Conservation (phyloP, 2,113 vertebrate species). For the Scomber japonicus region DNA sequence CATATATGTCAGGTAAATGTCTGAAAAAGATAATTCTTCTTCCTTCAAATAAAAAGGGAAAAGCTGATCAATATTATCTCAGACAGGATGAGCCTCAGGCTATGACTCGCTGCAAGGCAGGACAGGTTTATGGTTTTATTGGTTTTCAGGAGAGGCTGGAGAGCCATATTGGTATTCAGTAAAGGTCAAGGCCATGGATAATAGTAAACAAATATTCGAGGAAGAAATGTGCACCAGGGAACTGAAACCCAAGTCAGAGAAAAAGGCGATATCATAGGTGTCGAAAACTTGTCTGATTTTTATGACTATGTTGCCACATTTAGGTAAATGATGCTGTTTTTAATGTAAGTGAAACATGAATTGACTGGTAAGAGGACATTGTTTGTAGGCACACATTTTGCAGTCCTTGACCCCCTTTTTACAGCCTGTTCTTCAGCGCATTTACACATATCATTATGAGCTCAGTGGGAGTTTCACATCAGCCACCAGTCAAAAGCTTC, state of each 20-base stretch:
- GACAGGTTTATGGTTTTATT: slow-evolving; percentile 21
- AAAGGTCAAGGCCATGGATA: slow-evolving; percentile 33
- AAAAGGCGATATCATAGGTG: not conserved
- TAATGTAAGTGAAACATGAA: not conserved
- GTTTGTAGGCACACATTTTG: not conserved
- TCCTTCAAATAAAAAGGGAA: not conserved
- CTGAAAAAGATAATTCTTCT: not conserved
- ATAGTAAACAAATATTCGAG: not conserved
- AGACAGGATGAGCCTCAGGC: not conserved
- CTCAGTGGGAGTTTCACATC: slow-evolving; percentile 12
- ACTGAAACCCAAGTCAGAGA: not conserved
- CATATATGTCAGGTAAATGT: not conserved
- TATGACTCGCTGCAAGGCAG: not conserved
- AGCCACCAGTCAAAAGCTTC: slow-evolving; percentile 18
- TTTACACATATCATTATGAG: slow-evolving; percentile 22
- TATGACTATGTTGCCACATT: not conserved
- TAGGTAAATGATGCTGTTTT: not conserved
- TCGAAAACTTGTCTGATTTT: not conserved
- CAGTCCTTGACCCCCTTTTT: not conserved
- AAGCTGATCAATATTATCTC: not conserved
- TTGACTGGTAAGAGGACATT: not conserved
- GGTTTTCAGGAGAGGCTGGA: slow-evolving; percentile 17
- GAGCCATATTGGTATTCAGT: slow-evolving; percentile 1
- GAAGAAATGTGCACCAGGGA: not conserved
- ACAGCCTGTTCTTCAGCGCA: not conserved